Conservation (phyloP, 2,888 invertebrate species). For the Tupiocoris notatus region DNA sequence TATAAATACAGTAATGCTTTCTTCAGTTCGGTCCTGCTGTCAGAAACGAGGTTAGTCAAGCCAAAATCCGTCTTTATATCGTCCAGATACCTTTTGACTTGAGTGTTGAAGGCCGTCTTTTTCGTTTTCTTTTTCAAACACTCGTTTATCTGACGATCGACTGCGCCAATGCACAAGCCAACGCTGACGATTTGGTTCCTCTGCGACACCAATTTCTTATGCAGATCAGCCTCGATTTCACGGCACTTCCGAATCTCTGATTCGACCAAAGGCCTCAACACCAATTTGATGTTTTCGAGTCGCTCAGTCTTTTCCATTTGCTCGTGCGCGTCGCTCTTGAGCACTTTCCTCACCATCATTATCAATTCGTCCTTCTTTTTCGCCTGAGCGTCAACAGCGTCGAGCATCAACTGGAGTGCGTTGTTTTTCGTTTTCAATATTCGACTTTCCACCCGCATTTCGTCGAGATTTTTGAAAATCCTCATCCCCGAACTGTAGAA, state of each 20-base stretch:
- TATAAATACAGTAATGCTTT: slow-evolving; percentile 11
- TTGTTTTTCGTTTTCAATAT: slow-evolving; percentile 32
- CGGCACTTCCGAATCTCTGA: slow-evolving; percentile 6
- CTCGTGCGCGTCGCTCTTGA: slow-evolving; percentile 19
- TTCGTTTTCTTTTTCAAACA: slow-evolving; percentile 11
- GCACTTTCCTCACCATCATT: slow-evolving; percentile 3
- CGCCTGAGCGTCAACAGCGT: slow-evolving; percentile 20
- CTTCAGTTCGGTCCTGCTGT: slow-evolving; percentile 13
- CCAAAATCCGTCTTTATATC: slow-evolving; percentile 18
- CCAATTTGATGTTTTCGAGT: slow-evolving; percentile 20
- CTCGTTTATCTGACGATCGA: slow-evolving; percentile 10
- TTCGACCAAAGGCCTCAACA: slow-evolving; percentile 6
- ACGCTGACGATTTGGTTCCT: slow-evolving; percentile 1
- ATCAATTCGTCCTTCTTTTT: slow-evolving; percentile 32
- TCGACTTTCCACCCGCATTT: slow-evolving; percentile 22
- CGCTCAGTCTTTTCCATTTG: slow-evolving; percentile 31
- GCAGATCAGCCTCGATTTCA: slow-evolving; percentile 9
- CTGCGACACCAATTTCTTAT: not conserved
- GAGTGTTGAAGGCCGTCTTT: not conserved
- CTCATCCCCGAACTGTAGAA: slow-evolving; percentile 23
- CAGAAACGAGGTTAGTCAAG: not conserved
- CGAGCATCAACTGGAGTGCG: slow-evolving; percentile 18
- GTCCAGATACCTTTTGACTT: slow-evolving; percentile 26
- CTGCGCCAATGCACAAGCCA: slow-evolving; percentile 8
- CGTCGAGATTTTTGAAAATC: slow-evolving; percentile 20